Conservation (phyloP, 1,140 invertebrate genomes). For the Penaeus chinensis region DNA sequence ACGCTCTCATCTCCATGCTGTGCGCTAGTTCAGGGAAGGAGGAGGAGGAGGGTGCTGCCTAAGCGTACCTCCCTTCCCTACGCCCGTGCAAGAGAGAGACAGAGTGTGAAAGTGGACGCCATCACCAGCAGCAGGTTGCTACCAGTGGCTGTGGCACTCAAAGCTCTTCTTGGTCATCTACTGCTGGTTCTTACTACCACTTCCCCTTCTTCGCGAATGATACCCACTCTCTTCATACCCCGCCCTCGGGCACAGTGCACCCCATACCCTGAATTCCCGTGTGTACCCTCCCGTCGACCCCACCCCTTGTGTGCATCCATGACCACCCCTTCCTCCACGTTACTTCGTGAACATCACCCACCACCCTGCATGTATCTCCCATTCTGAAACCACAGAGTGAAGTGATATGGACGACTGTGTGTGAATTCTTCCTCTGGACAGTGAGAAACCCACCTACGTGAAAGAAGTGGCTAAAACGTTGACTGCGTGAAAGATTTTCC, state of each 20-base stretch:
- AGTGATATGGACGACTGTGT: no score
- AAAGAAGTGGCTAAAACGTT: no score
- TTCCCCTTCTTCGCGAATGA: conserved; percentile 6
- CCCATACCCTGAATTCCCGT: background rate
- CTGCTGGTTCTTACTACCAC: conserved; percentile 23
- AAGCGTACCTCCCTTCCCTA: background rate
- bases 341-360: no score
- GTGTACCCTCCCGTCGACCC: no score
- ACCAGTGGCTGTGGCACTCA: conserved; percentile 52
- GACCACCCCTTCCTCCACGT: no score
- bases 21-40: conserved; percentile 85
- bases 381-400: no score
- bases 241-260: background rate
- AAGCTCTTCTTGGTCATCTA: conserved; percentile 17
- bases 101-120: conserved; percentile 38
- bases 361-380: no score
- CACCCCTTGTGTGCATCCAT: no score
- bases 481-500: no score
- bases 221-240: background rate
- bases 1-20: conserved; percentile 86
- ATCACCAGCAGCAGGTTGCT: conserved; percentile 31
- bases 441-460: no score
- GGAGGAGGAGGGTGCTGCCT: conserved; percentile 68
- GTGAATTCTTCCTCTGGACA: no score
- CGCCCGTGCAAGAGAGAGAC: conserved; percentile 39